Evolutionary conservation across 2,113 vertebrate genomes (phyloP), one percentile per base, ranked within the genome.

Genomic region (Rhinolophus ferrumequinum): DNA sequence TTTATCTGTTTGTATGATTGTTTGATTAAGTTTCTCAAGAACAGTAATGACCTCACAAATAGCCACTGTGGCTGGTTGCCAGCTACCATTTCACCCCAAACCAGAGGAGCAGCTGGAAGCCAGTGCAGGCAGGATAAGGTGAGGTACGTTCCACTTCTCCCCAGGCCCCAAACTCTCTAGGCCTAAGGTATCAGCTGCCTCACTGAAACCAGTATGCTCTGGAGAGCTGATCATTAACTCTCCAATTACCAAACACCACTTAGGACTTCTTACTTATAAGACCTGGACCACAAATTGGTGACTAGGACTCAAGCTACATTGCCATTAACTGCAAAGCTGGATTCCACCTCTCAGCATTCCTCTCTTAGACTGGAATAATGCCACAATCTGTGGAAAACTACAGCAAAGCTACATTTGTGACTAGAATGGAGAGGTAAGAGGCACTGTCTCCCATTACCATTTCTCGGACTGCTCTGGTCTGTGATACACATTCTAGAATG

Each of bases 31-130:
- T 41, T 44, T 81, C 79, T 92, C 33, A 85, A 94, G 35, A 92
- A 96, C 35, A 54, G 64, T 60, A 88, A 82, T 9, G 38, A 64
- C 30, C 26, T 84, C 64, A 86, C 60, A 79, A 77, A 88, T 35
- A 41, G 50, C 54, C 47, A 60, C 56, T 69, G 47, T 91, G 38
- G 41, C 62, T 84, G 35, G 50, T 0, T 91, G 24, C 69, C 44
- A 87, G 77, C 18, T 92, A 56, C 28, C 86, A 88, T 52, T 92
- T 96, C 11, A 66, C 60, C 12, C 66, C 64, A 95, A 96, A 89
- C 19, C 38, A 95, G 93, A 86, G 72, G 52, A 92, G 80, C 14
- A 93, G n/a, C 19, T 76, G 28, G 69, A 86, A 95, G 54, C 54
- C 44, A 88, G 28, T 41, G 44, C 6, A 77, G 52, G 62, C 21